phyloP scores from a whole-genome alignment of 2,888 invertebrate species.

The Neocrepidodera transversa region DNA sequence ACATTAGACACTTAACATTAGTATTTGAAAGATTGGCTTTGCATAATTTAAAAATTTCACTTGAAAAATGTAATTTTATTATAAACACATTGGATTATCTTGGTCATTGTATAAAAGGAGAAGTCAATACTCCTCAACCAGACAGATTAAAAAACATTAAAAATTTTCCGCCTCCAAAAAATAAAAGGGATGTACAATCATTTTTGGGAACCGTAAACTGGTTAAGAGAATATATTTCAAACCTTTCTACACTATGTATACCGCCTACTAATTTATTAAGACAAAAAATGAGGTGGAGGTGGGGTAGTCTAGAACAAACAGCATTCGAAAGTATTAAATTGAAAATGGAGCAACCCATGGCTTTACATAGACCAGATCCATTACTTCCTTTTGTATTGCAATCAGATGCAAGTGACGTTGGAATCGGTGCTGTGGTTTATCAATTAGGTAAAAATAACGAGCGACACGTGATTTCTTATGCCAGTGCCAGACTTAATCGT shows the following conservation, averaged over 20 bases:
- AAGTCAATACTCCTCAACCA: conserved; percentile 6
- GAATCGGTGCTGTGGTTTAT: conserved; percentile 43
- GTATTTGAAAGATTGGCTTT: conserved; percentile 7
- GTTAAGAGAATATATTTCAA: conserved; percentile 12
- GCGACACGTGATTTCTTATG: conserved; percentile 36
- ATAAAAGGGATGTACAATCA: background rate
- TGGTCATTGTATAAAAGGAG: background rate
- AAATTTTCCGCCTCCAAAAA: conserved; percentile 1
- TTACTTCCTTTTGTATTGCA: conserved; percentile 7
- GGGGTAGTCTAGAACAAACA: conserved; percentile 26
- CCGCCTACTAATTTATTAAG: conserved; percentile 40
- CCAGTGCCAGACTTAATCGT: conserved; percentile 33
- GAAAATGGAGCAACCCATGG: conserved; percentile 29
- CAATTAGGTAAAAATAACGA: conserved; percentile 23
- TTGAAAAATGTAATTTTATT: conserved; percentile 11
- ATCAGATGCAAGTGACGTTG: background rate
- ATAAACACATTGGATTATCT: conserved; percentile 6
- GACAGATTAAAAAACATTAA: background rate
- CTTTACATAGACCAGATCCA: conserved; percentile 37
- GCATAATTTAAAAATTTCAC: conserved; percentile 4
- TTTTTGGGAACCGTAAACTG: conserved; percentile 12
- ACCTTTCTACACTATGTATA: conserved; percentile 26
- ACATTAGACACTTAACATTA: conserved; percentile 2
- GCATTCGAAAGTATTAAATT: conserved; percentile 33
- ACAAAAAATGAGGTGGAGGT: conserved; percentile 24